Percentiles rank a stretch among this genome's conserved stretches.
These are phyloP conservation scores for Mamestra configurata DNA, from an alignment of 1,140 invertebrate species.

Conservation along the genomic window DNA sequence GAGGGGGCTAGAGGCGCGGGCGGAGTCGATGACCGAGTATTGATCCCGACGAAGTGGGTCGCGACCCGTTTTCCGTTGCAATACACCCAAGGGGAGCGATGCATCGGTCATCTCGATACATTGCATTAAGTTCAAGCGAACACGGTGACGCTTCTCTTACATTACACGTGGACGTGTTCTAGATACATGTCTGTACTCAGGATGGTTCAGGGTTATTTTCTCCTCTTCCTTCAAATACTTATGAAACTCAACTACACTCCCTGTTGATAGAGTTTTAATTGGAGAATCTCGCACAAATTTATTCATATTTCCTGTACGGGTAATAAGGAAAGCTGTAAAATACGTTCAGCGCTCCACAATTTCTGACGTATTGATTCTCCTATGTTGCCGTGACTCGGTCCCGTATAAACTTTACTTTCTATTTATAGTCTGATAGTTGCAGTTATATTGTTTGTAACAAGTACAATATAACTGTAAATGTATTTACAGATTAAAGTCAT, in stretches of 20 bases:
- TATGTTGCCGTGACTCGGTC: background rate
- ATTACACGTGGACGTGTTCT: slow-evolving; percentile 16
- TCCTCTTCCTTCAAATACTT: background rate
- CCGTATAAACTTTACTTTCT: slow-evolving; percentile 9
- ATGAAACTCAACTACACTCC: background rate
- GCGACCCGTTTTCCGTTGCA: slow-evolving; percentile 83
- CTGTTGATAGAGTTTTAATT: background rate
- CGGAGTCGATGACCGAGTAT: slow-evolving; percentile 87
- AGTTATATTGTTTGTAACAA: background rate
- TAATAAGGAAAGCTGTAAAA: background rate
- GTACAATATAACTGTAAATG: background rate
- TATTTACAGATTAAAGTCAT: slow-evolving; percentile 11
- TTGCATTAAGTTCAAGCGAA: slow-evolving; percentile 19
- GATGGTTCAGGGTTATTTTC: background rate
- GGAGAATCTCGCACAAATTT: background rate
- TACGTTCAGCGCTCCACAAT: background rate
- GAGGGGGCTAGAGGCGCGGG: slow-evolving; percentile 67
- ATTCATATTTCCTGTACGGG: background rate
- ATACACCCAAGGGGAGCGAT: slow-evolving; percentile 65
- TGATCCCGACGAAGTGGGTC: slow-evolving; percentile 84
- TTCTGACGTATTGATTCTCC: background rate
- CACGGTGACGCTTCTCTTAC: background rate
- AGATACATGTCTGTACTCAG: background rate
- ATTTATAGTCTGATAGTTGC: slow-evolving; percentile 7
- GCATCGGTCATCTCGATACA: slow-evolving; percentile 59